Percentiles rank a stretch among this genome's conserved stretches.
Conservation (phyloP, 2,113 vertebrate species). For the Heterochromis multidens region DNA sequence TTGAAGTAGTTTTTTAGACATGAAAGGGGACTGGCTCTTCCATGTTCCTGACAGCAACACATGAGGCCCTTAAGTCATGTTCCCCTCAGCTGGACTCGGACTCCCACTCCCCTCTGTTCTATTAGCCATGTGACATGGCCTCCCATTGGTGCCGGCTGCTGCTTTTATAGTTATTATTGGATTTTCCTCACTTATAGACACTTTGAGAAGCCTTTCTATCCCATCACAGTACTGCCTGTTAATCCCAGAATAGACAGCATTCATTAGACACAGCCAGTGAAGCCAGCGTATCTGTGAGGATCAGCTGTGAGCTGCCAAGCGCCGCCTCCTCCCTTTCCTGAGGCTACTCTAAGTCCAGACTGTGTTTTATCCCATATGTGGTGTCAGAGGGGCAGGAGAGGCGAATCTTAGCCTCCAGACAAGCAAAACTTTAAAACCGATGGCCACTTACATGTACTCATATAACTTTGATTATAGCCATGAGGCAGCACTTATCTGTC, state of each 20-base stretch:
- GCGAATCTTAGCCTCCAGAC: neutral
- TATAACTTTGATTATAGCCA: slow-evolving; percentile 1
- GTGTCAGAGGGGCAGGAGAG: neutral
- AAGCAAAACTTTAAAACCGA: slow-evolving; percentile 14
- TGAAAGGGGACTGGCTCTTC: neutral
- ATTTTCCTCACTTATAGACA: slow-evolving; percentile 10
- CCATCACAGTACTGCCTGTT: neutral
- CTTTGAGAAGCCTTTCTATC: neutral
- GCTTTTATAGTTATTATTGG: slow-evolving; percentile 3
- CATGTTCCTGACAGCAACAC: neutral
- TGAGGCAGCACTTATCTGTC: neutral
- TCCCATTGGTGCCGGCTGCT: neutral
- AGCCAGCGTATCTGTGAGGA: slow-evolving; percentile 30
- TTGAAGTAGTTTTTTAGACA: neutral
- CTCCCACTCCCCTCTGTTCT: neutral
- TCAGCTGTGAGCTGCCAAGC: slow-evolving; percentile 48
- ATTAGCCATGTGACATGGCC: neutral
- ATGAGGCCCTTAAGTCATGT: neutral
- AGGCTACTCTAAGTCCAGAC: slow-evolving; percentile 22
- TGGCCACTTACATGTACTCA: neutral
- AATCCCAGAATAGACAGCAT: slow-evolving; percentile 24
- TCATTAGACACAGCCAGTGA: slow-evolving; percentile 8
- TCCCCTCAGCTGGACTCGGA: neutral
- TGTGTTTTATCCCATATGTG: slow-evolving; percentile 15
- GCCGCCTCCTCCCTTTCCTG: slow-evolving; percentile 2